Percentiles rank a stretch among this genome's conserved stretches.
These are phyloP conservation scores for Pachyuromys duprasi DNA, from an alignment of 2,797 vertebrate genomes.

Conservation along the genomic window DNA sequence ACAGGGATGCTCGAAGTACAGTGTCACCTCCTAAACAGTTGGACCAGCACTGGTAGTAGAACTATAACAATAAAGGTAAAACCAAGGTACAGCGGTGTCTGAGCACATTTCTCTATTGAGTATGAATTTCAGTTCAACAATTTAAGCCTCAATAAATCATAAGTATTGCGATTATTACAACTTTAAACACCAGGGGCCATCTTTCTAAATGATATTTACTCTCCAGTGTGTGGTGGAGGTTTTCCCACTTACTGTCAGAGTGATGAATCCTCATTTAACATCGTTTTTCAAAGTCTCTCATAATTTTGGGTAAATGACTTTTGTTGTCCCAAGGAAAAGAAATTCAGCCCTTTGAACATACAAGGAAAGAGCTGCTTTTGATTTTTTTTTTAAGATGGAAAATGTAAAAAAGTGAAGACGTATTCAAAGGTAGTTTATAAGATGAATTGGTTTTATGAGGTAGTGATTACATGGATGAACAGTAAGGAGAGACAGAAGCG, in stretches of 20 bases:
- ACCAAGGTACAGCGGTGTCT: background rate
- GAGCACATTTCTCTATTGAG: background rate
- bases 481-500: too few relatives aligned
- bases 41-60: background rate
- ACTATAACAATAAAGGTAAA: background rate
- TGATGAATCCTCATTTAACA: conserved; percentile 36
- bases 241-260: background rate
- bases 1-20: rapidly evolving
- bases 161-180: background rate
- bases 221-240: conserved; percentile 51
- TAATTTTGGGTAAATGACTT: conserved; percentile 36
- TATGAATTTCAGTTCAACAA: background rate
- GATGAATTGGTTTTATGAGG: background rate
- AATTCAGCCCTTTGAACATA: conserved; percentile 48
- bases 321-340: conserved; percentile 7
- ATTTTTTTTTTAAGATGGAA: conserved; percentile 53
- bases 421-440: background rate
- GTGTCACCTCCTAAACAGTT: rapidly evolving
- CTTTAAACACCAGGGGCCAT: conserved; percentile 46
- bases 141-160: background rate
- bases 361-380: background rate
- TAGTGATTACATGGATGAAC: rapidly evolving
- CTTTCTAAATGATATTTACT: conserved; percentile 49
- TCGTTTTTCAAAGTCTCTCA: conserved; percentile 32
- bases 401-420: conserved; percentile 42